These are phyloP conservation scores for Calonectris borealis DNA, from an alignment of 2,113 vertebrate species.

Conservation along the genomic window DNA sequence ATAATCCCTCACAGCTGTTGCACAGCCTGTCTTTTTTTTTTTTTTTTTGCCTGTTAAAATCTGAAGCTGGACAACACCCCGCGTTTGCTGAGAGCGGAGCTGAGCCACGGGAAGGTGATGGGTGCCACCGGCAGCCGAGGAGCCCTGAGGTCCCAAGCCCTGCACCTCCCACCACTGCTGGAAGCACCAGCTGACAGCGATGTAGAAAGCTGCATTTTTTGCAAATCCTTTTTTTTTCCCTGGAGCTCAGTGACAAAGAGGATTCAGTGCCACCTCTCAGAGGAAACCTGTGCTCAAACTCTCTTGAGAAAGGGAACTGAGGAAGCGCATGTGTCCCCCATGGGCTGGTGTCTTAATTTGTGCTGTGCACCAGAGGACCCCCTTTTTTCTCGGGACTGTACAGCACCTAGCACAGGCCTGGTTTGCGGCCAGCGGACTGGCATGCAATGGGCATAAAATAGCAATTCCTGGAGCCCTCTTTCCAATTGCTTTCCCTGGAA, in stretches of 20 bases:
- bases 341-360: not conserved
- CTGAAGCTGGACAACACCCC: not conserved
- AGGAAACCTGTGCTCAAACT: not conserved
- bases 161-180: not conserved
- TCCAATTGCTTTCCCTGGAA: not conserved
- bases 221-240: not conserved
- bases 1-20: conserved; percentile 59
- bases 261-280: not conserved
- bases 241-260: not conserved
- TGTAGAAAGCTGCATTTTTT: not conserved
- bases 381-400: not conserved
- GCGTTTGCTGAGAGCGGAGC: not conserved
- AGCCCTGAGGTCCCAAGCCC: not conserved
- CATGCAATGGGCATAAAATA: not conserved
- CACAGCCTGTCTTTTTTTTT: not conserved
- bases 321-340: rapidly evolving
- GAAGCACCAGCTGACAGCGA: not conserved
- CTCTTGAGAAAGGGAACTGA: not conserved
- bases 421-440: not conserved
- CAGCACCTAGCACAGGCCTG: not conserved
- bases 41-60: not conserved
- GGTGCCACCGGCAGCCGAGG: not conserved
- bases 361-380: not conserved
- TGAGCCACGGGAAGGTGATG: not conserved
- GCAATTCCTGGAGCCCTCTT: not conserved